phyloP scores from a whole-genome alignment of 2,888 invertebrate genomes.

The Diplolepis rosae region DNA sequence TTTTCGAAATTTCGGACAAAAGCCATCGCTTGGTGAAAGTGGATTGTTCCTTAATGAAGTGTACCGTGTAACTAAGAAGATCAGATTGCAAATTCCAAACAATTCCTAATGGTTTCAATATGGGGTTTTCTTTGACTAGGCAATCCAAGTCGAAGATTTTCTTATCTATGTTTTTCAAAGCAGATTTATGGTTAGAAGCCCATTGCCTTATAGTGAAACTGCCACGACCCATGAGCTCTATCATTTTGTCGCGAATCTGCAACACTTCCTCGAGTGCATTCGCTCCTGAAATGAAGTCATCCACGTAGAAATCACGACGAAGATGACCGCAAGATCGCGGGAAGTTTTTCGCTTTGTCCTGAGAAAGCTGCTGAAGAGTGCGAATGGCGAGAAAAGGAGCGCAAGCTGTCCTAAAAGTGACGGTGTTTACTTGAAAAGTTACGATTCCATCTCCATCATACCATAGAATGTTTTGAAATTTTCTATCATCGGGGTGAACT shows the following conservation, averaged over 20 bases:
- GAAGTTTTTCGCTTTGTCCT: too few relatives aligned
- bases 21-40: too few relatives aligned
- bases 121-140: background rate
- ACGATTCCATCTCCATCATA: constrained; percentile 39
- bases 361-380: too few relatives aligned
- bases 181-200: constrained; percentile 32
- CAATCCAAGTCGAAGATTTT: background rate
- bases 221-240: too few relatives aligned
- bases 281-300: too few relatives aligned
- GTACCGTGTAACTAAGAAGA: constrained; percentile 23
- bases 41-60: background rate
- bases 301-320: too few relatives aligned
- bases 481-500: too few relatives aligned
- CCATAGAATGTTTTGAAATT: constrained; percentile 58
- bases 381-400: constrained; percentile 52
- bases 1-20: constrained; percentile 49
- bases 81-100: too few relatives aligned
- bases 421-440: constrained; percentile 46
- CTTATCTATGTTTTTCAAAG: background rate
- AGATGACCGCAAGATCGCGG: too few relatives aligned
- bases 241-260: too few relatives aligned
- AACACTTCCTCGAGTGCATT: too few relatives aligned
- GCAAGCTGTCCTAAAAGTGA: constrained; percentile 49
- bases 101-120: constrained; percentile 30
- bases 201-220: constrained; percentile 39